phyloP scores from a whole-genome alignment of 2,888 invertebrate genomes.

The Dynastes maya region DNA sequence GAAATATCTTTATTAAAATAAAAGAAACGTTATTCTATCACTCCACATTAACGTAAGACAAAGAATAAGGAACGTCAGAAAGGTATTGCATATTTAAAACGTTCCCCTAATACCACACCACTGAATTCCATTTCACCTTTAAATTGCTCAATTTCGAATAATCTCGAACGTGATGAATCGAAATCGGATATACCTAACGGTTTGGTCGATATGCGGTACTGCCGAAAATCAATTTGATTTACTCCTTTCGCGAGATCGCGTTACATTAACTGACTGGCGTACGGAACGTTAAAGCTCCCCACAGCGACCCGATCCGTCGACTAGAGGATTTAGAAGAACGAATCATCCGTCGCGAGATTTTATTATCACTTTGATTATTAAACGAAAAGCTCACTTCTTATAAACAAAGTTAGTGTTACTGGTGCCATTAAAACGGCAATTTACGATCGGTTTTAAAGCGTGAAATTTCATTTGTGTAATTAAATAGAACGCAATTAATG shows the following conservation, averaged over 20 bases:
- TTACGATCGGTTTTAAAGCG: conserved; percentile 51
- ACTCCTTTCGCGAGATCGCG: conserved; percentile 30
- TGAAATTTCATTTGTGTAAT: conserved; percentile 53
- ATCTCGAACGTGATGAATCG: conserved; percentile 17
- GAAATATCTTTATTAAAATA: too few species aligned
- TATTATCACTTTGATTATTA: conserved; percentile 53
- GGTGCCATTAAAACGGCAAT: conserved; percentile 50
- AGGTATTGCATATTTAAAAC: too few species aligned
- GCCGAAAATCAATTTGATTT: conserved; percentile 23
- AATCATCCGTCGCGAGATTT: conserved; percentile 35
- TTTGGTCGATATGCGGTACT: conserved; percentile 15
- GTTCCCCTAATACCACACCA: not conserved
- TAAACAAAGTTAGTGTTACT: conserved; percentile 56
- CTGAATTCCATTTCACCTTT: not conserved
- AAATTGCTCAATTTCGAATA: not conserved
- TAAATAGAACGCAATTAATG: conserved; percentile 50
- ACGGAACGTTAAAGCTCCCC: not conserved
- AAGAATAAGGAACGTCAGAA: too few species aligned
- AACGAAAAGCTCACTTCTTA: conserved; percentile 52
- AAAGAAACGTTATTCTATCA: too few species aligned
- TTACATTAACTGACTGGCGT: conserved; percentile 35
- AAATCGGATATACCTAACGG: conserved; percentile 17
- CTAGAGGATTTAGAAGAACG: not conserved
- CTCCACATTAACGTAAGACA: too few species aligned
- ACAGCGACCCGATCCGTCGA: not conserved